Conservation (phyloP, 2,797 vertebrate genomes). For the Trachops cirrhosus region DNA sequence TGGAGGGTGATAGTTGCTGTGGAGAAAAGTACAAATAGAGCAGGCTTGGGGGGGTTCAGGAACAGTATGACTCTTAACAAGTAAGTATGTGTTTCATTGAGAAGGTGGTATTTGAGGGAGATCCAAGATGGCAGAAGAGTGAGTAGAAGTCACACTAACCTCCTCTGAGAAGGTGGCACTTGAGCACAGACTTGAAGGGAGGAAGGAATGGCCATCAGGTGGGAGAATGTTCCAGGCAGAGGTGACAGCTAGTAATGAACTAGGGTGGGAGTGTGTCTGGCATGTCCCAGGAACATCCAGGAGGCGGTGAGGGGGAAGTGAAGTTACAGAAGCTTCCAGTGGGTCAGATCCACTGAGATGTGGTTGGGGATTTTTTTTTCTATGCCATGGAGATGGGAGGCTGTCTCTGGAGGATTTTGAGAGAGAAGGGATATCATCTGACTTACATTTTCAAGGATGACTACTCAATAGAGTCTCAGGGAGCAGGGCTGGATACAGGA, state of each 20-base stretch:
- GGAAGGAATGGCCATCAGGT: rapidly evolving
- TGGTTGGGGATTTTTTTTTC: neutral
- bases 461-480: neutral
- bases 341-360: neutral
- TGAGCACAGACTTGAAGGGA: neutral
- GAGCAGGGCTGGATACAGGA: neutral
- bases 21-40: neutral
- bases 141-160: no score
- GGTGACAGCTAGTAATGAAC: neutral
- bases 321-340: neutral
- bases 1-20: neutral
- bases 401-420: neutral
- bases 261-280: neutral
- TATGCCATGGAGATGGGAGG: neutral
- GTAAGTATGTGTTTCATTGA: neutral
- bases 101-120: neutral
- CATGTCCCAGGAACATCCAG: neutral
- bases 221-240: neutral
- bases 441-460: neutral
- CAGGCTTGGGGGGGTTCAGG: neutral
- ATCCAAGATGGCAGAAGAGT: no score
- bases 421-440: neutral
- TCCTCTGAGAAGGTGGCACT: neutral
- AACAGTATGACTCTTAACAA: neutral
- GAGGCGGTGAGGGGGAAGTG: neutral